Evolutionary conservation across 2,888 invertebrate species (phyloP).

Genomic region (Sericinus montela): DNA sequence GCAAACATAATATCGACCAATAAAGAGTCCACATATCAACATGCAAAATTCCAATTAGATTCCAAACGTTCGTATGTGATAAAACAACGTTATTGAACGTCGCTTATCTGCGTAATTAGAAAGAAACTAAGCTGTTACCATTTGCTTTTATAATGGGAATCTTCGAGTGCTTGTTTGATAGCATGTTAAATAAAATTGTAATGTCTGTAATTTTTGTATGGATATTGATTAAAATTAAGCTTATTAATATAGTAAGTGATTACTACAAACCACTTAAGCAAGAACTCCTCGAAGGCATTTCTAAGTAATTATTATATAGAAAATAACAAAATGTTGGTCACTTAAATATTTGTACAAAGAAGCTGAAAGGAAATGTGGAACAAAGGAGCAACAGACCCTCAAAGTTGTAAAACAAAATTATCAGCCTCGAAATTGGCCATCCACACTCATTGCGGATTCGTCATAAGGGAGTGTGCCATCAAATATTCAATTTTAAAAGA

Average conservation of each 20-base stretch:
- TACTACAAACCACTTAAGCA: too few species aligned
- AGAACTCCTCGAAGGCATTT: too few species aligned
- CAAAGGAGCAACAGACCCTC: constrained; percentile 23
- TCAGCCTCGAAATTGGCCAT: constrained; percentile 58
- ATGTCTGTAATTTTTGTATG: background rate
- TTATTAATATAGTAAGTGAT: too few species aligned
- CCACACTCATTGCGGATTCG: constrained; percentile 63
- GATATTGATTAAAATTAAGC: too few species aligned
- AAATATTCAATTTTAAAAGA: constrained; percentile 80
- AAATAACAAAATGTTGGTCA: too few species aligned
- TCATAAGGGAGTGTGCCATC: constrained; percentile 75
- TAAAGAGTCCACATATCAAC: constrained; percentile 75
- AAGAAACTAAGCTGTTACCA: constrained; percentile 74
- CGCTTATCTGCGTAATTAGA: constrained; percentile 77
- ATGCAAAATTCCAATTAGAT: constrained; percentile 79
- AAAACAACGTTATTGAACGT: constrained; percentile 74
- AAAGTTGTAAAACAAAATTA: constrained; percentile 60
- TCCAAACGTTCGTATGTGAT: constrained; percentile 75
- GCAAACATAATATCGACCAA: constrained; percentile 76
- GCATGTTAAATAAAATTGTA: constrained; percentile 35
- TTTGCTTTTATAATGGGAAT: constrained; percentile 72
- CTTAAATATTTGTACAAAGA: too few species aligned
- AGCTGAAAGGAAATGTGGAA: constrained; percentile 6
- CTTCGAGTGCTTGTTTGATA: constrained; percentile 64
- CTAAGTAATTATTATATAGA: too few species aligned